Evolutionary conservation across 2,888 invertebrate species (phyloP).

Genomic region (Actias luna): DNA sequence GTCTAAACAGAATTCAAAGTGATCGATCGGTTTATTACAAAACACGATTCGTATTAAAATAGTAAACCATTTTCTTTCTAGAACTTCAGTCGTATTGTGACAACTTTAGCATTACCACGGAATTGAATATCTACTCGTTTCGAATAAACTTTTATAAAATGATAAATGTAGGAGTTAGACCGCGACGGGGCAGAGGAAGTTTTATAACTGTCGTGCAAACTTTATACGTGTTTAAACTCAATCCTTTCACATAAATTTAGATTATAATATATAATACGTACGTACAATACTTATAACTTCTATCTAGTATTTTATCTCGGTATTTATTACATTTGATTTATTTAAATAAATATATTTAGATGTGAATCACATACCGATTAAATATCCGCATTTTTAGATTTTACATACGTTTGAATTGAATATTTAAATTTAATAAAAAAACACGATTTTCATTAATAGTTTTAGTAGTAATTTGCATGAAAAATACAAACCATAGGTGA

Average conservation of each 20-base stretch:
- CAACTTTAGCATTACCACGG: slow-evolving; percentile 9
- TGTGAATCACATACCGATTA: no score
- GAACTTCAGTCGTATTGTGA: background rate
- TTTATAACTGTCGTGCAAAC: slow-evolving; percentile 8
- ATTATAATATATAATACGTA: background rate
- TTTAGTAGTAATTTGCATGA: no score
- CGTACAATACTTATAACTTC: no score
- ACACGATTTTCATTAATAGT: no score
- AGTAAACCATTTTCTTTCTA: background rate
- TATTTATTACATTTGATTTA: no score
- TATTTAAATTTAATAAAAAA: no score
- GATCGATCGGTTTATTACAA: background rate
- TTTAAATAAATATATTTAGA: no score
- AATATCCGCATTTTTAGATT: no score
- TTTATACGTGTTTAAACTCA: slow-evolving; percentile 15
- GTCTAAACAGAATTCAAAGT: background rate
- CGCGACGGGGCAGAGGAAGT: slow-evolving; percentile 10
- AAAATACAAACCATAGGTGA: no score
- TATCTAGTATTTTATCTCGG: no score
- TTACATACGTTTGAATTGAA: no score
- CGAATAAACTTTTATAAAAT: slow-evolving; percentile 13
- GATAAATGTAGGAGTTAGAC: slow-evolving; percentile 19
- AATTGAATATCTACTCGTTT: background rate
- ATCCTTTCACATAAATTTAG: background rate
- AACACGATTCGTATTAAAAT: background rate